Evolutionary conservation across 1,140 invertebrate genomes (phyloP).

Genomic region (Meloidogyne exigua): DNA sequence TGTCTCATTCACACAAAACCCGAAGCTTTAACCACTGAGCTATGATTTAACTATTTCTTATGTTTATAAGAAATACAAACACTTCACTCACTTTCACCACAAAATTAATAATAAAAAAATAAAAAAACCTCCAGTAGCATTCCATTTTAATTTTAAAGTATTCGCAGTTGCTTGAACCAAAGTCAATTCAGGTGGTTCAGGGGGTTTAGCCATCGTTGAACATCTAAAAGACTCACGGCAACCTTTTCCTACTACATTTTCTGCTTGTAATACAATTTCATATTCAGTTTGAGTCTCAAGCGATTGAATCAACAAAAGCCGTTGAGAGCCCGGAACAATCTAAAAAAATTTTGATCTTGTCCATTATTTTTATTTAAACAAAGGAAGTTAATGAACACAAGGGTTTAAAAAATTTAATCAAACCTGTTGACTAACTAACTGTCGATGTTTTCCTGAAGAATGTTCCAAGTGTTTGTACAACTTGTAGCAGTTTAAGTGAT

Average conservation of each 20-base stretch:
- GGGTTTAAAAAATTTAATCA: too few relatives aligned
- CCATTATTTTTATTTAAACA: too few relatives aligned
- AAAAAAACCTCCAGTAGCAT: not conserved
- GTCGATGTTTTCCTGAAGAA: conserved; percentile 13
- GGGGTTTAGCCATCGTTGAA: conserved; percentile 38
- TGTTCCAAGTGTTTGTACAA: conserved; percentile 4
- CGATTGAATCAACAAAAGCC: conserved; percentile 18
- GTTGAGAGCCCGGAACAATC: conserved; percentile 20
- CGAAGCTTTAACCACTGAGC: too few relatives aligned
- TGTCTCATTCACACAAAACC: too few relatives aligned
- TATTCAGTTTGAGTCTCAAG: conserved; percentile 40
- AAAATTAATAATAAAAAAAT: not conserved
- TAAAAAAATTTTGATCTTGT: too few relatives aligned
- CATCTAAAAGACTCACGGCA: conserved; percentile 26
- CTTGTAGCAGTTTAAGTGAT: conserved; percentile 33
- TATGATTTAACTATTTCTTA: too few relatives aligned
- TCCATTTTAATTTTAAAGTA: conserved; percentile 56
- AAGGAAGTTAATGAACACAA: too few relatives aligned
- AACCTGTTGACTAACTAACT: conserved; percentile 33
- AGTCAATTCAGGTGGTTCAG: conserved; percentile 43
- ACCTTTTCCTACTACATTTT: conserved; percentile 46
- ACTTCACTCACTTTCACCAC: too few relatives aligned
- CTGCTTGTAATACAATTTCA: conserved; percentile 35
- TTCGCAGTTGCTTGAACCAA: conserved; percentile 41
- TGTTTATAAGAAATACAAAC: too few relatives aligned